These are phyloP conservation scores for Barnardius zonarius DNA, from an alignment of 2,113 vertebrate genomes.

Conservation along the genomic window DNA sequence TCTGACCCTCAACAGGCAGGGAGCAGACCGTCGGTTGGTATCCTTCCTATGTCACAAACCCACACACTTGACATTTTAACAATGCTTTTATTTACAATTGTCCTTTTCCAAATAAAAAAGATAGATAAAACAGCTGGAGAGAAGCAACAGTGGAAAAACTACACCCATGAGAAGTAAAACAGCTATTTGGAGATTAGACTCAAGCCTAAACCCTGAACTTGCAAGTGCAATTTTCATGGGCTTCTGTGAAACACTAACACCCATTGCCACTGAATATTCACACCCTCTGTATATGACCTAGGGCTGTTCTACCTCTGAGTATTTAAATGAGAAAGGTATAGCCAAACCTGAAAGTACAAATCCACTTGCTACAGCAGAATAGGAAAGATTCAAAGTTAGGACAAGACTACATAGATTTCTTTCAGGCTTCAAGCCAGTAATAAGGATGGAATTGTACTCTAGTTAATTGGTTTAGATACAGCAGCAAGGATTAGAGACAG, in stretches of 20 bases:
- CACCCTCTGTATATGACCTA: neutral
- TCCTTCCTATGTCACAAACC: neutral
- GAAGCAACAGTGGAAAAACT: neutral
- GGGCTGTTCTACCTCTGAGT: neutral
- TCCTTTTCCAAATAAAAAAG: neutral
- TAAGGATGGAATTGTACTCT: constrained; percentile 52
- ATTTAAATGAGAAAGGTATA: neutral
- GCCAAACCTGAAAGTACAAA: neutral
- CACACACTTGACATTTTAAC: neutral
- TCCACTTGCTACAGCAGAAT: neutral
- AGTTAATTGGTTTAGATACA: constrained; percentile 65
- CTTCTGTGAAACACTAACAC: neutral
- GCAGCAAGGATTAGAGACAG: constrained; percentile 46
- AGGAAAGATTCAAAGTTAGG: constrained; percentile 19
- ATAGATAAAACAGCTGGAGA: neutral
- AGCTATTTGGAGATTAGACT: neutral
- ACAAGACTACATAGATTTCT: constrained; percentile 16
- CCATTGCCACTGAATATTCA: neutral
- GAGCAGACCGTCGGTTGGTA: neutral
- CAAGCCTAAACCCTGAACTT: neutral
- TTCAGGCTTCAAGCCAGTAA: constrained; percentile 30
- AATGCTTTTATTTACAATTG: neutral
- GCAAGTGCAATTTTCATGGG: neutral
- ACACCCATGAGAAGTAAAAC: neutral
- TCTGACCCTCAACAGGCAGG: neutral